Evolutionary conservation across 2,888 invertebrate species (phyloP).

Genomic region (Idaea straminata): DNA sequence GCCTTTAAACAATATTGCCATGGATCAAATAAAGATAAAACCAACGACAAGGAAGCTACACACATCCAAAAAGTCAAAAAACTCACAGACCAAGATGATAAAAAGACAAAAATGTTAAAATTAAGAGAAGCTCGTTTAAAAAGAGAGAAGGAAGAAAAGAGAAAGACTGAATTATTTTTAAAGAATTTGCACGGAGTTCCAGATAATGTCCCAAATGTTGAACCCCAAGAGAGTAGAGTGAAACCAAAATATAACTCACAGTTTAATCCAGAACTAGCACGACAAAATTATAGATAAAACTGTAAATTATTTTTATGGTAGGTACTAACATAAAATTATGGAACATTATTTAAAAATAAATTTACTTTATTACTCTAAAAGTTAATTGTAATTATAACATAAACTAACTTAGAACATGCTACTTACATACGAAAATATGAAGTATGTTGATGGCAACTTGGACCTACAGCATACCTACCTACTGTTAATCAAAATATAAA

Average conservation of each 20-base stretch:
- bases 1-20: slow-evolving; percentile 81
- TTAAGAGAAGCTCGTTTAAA: slow-evolving; percentile 88
- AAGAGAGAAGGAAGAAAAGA: slow-evolving; percentile 89
- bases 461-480: no score
- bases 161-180: slow-evolving; percentile 85
- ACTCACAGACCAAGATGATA: slow-evolving; percentile 34
- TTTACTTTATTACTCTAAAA: no score
- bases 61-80: slow-evolving; percentile 35
- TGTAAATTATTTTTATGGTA: not conserved
- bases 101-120: slow-evolving; percentile 76
- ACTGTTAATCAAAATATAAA: no score
- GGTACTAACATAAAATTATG: not conserved
- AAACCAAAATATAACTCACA: slow-evolving; percentile 96
- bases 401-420: no score
- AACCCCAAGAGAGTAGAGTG: slow-evolving; percentile 44
- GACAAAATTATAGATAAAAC: slow-evolving; percentile 83
- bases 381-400: no score
- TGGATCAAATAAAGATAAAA: slow-evolving; percentile 30
- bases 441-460: no score
- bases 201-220: slow-evolving; percentile 28
- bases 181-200: slow-evolving; percentile 79
- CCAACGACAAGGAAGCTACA: slow-evolving; percentile 21
- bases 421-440: no score
- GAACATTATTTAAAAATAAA: not conserved
- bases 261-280: slow-evolving; percentile 94